These are phyloP conservation scores for Phenacoccus solenopsis DNA, from an alignment of 1,140 invertebrate genomes.

Conservation along the genomic window DNA sequence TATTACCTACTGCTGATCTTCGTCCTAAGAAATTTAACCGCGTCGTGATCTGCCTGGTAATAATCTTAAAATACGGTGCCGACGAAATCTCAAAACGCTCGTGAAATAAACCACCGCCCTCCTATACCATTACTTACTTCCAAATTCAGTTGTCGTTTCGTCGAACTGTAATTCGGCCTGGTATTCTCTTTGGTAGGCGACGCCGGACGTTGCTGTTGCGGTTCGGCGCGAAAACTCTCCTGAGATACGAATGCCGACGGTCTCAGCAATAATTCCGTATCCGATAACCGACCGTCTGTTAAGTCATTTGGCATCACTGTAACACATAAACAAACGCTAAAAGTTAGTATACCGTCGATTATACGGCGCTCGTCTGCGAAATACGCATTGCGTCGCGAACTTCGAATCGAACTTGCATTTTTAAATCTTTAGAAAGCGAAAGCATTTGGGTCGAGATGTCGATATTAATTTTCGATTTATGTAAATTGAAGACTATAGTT, in stretches of 20 bases:
- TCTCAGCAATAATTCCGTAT: neutral
- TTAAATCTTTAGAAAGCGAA: no score
- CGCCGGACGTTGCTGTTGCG: neutral
- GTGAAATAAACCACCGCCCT: neutral
- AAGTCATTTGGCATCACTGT: conserved; percentile 11
- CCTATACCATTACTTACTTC: neutral
- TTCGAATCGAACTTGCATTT: no score
- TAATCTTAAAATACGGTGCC: no score
- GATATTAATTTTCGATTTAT: no score
- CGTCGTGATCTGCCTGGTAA: no score
- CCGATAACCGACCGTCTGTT: neutral
- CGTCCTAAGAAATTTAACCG: no score
- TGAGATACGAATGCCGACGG: neutral
- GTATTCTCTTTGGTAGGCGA: neutral
- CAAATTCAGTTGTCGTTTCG: neutral
- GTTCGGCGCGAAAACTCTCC: neutral
- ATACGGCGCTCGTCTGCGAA: no score
- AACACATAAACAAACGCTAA: conserved; percentile 5
- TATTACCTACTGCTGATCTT: no score
- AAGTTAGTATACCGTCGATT: no score
- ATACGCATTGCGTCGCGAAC: no score
- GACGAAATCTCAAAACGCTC: neutral
- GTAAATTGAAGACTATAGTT: no score
- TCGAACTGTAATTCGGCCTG: neutral
- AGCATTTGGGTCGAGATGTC: no score